Evolutionary conservation across 2,888 invertebrate species (phyloP), one percentile per base, ranked within the genome.

Genomic region (Eupelmus urozonus): DNA sequence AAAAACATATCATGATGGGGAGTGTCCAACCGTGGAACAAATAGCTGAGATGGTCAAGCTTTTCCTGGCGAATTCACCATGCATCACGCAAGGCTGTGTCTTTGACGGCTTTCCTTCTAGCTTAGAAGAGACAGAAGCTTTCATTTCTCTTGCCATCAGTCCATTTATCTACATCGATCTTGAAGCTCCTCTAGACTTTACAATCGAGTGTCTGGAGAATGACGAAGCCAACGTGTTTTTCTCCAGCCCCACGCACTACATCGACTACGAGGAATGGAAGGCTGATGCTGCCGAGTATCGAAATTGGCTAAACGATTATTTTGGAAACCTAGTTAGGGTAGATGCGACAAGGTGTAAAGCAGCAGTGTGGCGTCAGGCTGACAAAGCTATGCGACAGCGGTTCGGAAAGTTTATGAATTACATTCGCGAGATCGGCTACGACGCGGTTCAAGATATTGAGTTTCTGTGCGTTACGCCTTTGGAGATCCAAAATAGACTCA

Each of bases 41-140:
- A 85, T 92, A 23, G 89, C 92, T 42, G 90, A 90, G 83, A 91
- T 92, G 53, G 90, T 94, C 16, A 92, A 93, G 85, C 91, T 91
- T 57, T 88, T 90, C 49, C 87, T 90, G 49, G 90, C 92, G 65
- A 91, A 92, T 86, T 88, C 90, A 67, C 90, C 90, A 69, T 88
- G 90, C 11, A 83, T 89, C 2, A 91, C 92, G 1, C 91, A 92
- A 82, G 94, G 94, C n/a, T 91, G 91, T 84, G 87, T 94, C 16
- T 90, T 93, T 71, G 94, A 94, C 84, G 94, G 93, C 0, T 92
- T 93, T 86, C 94, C 93, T 3, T 89, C 90, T 73, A 89, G 88
- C 25, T 87, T 91, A n/a, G 84, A 89, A 57, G 92, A 93, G 86
- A 90, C 91, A 13, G 88, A 90, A 81, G 90, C 91, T 82, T 85